These are phyloP conservation scores for Pentalonia nigronervosa DNA, from an alignment of 1,140 invertebrate species.

Conservation along the genomic window DNA sequence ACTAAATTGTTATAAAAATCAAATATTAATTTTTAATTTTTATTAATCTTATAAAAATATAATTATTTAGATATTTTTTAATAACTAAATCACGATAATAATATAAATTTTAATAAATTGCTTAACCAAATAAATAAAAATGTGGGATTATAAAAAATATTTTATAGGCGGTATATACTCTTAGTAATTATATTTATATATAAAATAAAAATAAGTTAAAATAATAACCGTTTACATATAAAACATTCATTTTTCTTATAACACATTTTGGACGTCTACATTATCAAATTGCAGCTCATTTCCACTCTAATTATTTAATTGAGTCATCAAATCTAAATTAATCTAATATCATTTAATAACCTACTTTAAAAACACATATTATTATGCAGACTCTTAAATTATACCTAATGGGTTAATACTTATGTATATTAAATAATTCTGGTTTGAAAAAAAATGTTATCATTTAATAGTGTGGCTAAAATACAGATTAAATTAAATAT, in stretches of 20 bases:
- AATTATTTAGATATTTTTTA: neutral
- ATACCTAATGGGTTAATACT: neutral
- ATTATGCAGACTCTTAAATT: neutral
- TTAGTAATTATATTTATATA: neutral
- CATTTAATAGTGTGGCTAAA: neutral
- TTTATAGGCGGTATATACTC: neutral
- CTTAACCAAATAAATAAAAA: neutral
- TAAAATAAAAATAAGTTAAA: neutral
- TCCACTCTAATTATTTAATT: neutral
- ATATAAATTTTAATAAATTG: neutral
- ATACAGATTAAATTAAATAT: neutral
- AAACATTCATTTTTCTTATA: neutral
- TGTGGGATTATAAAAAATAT: neutral
- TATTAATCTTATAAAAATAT: neutral
- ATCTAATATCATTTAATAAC: neutral
- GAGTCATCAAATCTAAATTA: neutral
- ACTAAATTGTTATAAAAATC: neutral
- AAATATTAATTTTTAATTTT: neutral
- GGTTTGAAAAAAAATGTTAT: neutral
- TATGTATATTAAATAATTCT: neutral
- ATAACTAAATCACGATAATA: neutral
- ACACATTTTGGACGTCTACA: neutral
- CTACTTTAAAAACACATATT: neutral
- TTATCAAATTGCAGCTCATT: neutral
- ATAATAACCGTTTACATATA: neutral